These are phyloP conservation scores for Scaptomyza pallida DNA, from an alignment of 1,140 invertebrate genomes.

Conservation along the genomic window DNA sequence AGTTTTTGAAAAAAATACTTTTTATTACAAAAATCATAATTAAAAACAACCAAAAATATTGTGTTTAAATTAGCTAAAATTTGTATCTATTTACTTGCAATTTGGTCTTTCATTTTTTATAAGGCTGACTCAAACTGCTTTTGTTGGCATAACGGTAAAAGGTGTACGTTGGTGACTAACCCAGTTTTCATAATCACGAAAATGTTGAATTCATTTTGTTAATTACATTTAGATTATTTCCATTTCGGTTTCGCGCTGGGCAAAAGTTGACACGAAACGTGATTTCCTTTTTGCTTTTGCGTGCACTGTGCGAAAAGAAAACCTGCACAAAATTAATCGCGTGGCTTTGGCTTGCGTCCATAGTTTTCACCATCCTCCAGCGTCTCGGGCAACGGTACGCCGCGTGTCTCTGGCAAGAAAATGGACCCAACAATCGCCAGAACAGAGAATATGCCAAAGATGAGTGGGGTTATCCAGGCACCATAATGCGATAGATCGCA, in stretches of 20 bases:
- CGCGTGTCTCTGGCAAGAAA: conserved; percentile 90
- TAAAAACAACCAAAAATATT: no score
- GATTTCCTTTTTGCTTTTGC: neutral
- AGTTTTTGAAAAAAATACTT: no score
- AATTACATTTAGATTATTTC: neutral
- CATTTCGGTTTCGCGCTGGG: no score
- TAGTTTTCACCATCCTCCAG: conserved; percentile 91
- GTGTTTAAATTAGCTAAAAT: no score
- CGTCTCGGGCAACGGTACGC: conserved; percentile 89
- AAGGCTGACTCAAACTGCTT: no score
- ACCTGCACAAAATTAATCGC: neutral
- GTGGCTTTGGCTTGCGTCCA: conserved; percentile 85
- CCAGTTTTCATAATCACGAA: neutral
- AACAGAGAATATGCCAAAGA: conserved; percentile 88
- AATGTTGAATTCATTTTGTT: neutral
- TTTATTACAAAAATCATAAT: no score
- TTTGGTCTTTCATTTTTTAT: no score
- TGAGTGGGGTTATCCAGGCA: conserved; percentile 87
- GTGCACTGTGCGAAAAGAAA: neutral
- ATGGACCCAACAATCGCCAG: conserved; percentile 87
- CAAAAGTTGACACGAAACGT: neutral
- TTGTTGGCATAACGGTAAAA: neutral
- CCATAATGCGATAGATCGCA: conserved; percentile 82
- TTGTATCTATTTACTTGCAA: no score
- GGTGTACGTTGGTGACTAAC: neutral